A percentile compares a stretch with the other conserved stretches of the same genome.
These are phyloP conservation scores for Botia kubotai DNA, from an alignment of 2,797 vertebrate species.

Conservation along the genomic window DNA sequence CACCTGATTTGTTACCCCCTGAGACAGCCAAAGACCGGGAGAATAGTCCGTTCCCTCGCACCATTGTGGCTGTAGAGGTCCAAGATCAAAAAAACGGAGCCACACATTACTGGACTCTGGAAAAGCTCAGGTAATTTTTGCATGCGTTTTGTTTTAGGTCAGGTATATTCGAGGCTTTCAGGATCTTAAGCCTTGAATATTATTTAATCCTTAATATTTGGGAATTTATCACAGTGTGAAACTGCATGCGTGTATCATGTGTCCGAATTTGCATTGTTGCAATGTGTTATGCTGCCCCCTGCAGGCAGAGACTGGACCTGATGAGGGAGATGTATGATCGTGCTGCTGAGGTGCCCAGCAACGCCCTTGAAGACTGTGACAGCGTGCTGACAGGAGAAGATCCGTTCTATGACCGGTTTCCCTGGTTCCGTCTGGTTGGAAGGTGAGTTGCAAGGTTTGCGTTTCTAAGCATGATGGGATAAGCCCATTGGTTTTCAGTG, in stretches of 20 bases:
- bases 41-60: slow-evolving; percentile 90
- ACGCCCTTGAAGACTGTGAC: slow-evolving; percentile 87
- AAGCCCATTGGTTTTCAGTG: background rate
- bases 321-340: slow-evolving; percentile 99
- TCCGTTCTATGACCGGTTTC: slow-evolving; percentile 98
- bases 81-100: slow-evolving; percentile 98
- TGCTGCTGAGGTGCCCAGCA: slow-evolving; percentile 92
- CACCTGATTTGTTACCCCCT: slow-evolving; percentile 88
- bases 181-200: no score
- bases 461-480: background rate
- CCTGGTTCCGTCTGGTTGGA: slow-evolving; percentile 98
- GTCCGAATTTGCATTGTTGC: background rate
- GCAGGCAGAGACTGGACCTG: slow-evolving; percentile 92
- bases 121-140: slow-evolving; percentile 88
- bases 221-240: background rate
- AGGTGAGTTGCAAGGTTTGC: slow-evolving; percentile 81
- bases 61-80: slow-evolving; percentile 95
- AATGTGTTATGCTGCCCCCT: slow-evolving; percentile 49
- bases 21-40: slow-evolving; percentile 87
- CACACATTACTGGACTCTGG: slow-evolving; percentile 97
- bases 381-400: slow-evolving; percentile 92
- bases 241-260: background rate
- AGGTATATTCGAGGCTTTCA: background rate
- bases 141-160: background rate
- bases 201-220: no score